Percentiles rank a stretch among this genome's conserved stretches.
Evolutionary conservation across 2,113 vertebrate species (phyloP).

Genomic region (Caretta caretta): DNA sequence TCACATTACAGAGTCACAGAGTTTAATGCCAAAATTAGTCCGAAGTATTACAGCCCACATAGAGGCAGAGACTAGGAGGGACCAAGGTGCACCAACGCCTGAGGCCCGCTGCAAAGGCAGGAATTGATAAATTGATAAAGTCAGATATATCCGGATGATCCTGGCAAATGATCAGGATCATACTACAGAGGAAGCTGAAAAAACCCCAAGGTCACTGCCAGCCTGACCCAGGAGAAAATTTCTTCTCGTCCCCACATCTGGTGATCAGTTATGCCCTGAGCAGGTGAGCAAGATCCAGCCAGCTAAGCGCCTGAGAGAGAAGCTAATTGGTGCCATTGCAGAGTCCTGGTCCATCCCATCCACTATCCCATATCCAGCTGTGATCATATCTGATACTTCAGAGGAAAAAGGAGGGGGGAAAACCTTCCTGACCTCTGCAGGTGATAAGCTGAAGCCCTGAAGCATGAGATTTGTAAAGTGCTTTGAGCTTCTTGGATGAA

Average conservation of each 20-base stretch:
- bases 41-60: neutral
- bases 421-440: neutral
- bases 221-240: neutral
- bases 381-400: neutral
- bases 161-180: neutral
- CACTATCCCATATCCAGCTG: neutral
- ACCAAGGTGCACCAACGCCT: neutral
- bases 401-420: neutral
- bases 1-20: neutral
- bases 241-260: neutral
- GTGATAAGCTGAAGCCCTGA: neutral
- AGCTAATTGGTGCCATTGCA: neutral
- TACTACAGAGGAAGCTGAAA: neutral
- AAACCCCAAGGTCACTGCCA: neutral
- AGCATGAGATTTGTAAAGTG: neutral
- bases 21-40: neutral
- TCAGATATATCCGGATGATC: neutral
- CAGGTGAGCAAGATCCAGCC: too few relatives aligned
- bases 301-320: too few relatives aligned
- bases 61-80: neutral
- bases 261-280: too few relatives aligned
- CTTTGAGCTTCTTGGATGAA: neutral
- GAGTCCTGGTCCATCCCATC: neutral
- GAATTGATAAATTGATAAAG: neutral
- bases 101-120: neutral